These are phyloP conservation scores for Phaonia tiefii DNA, from an alignment of 2,888 invertebrate species.

Conservation along the genomic window DNA sequence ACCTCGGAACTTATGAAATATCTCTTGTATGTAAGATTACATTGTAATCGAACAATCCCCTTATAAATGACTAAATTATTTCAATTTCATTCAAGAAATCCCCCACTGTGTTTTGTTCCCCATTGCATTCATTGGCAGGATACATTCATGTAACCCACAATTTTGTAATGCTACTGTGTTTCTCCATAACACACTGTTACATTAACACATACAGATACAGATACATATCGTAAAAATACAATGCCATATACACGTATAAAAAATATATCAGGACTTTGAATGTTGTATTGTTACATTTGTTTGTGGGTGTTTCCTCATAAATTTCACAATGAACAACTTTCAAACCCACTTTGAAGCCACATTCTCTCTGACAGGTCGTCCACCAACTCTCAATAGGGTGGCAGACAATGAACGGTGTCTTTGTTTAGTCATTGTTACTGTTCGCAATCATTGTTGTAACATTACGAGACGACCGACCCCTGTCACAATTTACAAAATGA, in stretches of 20 bases:
- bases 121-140: conserved; percentile 23
- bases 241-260: too few species aligned
- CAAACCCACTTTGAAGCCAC: conserved; percentile 9
- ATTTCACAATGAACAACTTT: conserved; percentile 34
- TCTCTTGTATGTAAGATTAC: too few species aligned
- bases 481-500: conserved; percentile 51
- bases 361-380: conserved; percentile 7
- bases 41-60: too few species aligned
- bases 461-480: conserved; percentile 26
- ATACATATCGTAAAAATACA: conserved; percentile 37
- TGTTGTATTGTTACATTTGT: conserved; percentile 40
- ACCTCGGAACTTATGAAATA: too few species aligned
- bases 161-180: conserved; percentile 20
- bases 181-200: not conserved
- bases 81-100: too few species aligned
- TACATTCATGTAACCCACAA: conserved; percentile 46
- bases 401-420: conserved; percentile 7
- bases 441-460: conserved; percentile 50
- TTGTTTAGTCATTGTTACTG: conserved; percentile 57
- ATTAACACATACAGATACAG: conserved; percentile 26
- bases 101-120: not conserved
- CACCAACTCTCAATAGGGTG: conserved; percentile 7
- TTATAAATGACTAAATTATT: too few species aligned
- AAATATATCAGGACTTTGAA: conserved; percentile 58
- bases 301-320: conserved; percentile 45